Conservation (phyloP, 2,797 vertebrate genomes). For the Esox masquinongy region DNA sequence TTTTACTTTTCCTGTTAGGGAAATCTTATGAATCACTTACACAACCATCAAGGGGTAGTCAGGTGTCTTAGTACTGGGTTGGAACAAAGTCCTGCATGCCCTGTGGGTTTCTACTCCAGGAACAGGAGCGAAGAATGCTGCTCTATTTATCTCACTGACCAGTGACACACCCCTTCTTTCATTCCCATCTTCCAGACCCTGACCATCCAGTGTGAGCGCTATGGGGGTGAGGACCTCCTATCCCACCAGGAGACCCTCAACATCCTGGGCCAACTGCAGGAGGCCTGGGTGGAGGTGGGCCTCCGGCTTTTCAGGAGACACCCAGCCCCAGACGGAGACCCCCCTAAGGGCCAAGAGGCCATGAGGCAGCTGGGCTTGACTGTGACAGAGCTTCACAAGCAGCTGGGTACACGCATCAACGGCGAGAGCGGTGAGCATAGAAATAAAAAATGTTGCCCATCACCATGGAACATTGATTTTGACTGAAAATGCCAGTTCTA, state of each 20-base stretch:
- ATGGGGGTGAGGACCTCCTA: conserved; percentile 71
- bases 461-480: neutral
- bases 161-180: neutral
- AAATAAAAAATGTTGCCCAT: neutral
- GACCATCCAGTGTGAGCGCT: conserved; percentile 65
- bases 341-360: conserved; percentile 47
- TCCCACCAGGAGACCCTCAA: conserved; percentile 69
- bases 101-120: neutral
- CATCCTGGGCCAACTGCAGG: conserved; percentile 62
- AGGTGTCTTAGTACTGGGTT: neutral
- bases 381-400: conserved; percentile 63
- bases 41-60: no score
- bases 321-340: conserved; percentile 52
- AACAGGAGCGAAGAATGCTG: neutral
- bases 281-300: conserved; percentile 73
- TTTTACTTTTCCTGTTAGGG: neutral
- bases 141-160: neutral
- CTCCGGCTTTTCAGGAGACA: conserved; percentile 75
- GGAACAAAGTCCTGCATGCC: neutral
- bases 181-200: conserved; percentile 63
- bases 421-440: conserved; percentile 77
- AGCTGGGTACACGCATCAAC: conserved; percentile 67
- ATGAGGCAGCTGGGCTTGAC: conserved; percentile 65
- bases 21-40: no score
- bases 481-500: neutral